A percentile compares a stretch with the other conserved stretches of the same genome.
phyloP scores from a whole-genome alignment of 2,888 invertebrate species.

The Agrotis exclamationis region DNA sequence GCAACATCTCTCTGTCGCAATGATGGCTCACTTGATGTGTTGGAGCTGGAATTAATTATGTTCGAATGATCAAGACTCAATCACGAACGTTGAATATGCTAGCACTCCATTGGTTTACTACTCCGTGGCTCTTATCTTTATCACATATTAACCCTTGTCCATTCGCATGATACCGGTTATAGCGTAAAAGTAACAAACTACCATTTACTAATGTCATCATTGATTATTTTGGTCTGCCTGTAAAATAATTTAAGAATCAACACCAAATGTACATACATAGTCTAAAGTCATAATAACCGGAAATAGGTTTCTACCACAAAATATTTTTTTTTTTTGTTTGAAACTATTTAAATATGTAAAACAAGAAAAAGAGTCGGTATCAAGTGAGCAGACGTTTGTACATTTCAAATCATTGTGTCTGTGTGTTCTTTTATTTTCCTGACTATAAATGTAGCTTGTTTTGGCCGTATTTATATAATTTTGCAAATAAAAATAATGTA shows the following conservation, averaged over 20 bases:
- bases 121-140: conserved; percentile 71
- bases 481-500: conserved; percentile 39
- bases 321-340: too few relatives aligned
- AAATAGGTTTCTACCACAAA: background rate
- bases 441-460: conserved; percentile 35
- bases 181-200: conserved; percentile 14
- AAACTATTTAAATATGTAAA: background rate
- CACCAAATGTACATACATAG: too few relatives aligned
- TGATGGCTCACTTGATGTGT: background rate
- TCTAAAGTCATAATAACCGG: background rate
- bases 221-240: background rate
- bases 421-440: conserved; percentile 31
- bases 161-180: conserved; percentile 73
- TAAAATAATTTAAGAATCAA: background rate
- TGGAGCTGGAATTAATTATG: conserved; percentile 4
- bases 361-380: conserved; percentile 32
- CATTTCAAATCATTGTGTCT: conserved; percentile 31
- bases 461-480: conserved; percentile 62
- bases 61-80: background rate
- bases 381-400: conserved; percentile 51
- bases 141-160: conserved; percentile 74
- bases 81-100: background rate
- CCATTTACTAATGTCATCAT: background rate
- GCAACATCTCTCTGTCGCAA: background rate
- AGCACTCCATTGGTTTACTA: conserved; percentile 74